Evolutionary conservation across 2,888 invertebrate species (phyloP), one percentile per base, ranked within the genome.

Genomic region (Erebia epiphron): DNA sequence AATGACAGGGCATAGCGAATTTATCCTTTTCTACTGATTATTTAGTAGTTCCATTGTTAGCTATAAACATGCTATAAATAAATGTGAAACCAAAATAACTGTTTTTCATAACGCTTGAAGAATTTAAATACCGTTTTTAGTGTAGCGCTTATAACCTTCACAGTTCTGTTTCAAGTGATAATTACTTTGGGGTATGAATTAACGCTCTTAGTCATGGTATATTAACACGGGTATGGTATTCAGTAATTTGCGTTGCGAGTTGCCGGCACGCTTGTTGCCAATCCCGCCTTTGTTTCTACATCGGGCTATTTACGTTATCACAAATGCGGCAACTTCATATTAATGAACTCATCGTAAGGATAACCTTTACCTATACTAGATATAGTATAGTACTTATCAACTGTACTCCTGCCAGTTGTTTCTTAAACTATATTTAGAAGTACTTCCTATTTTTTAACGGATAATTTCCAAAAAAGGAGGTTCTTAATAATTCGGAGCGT

Each of bases 101-200:
- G 18, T 49, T 43, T 21, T 49, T 10, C 18, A 10, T 26, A 64
- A 54, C 9, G 35, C 50, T 50, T 64, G 46, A 46, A 49, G 52
- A 56, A 61, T 11, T 50, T 54, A 35, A 62, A 54, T 18, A 14
- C 56, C 46, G 43, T 50, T 63, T 67, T 67, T 63, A 75, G 75
- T 67, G 58, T 67, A 71, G 58, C 26, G 68, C 46, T 43, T 65
- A 72, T 35, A 35, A 70, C 78, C 77, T 77, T 75, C 74, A 56
- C 67, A 66, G 61, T 61, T 66, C 68, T 63, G 62, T 66, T 18
- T 66, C 49, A 16, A 67, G 73, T 74, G 64, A 67, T 73, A 75
- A 79, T 80, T 68, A 74, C 69, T 79, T 75, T 67, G 74, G 74
- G 70, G 73, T 75, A 71, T 67, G 61, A 75, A 73, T 70, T 71